phyloP scores from a whole-genome alignment of 2,797 vertebrate genomes.

The Valencia hispanica region DNA sequence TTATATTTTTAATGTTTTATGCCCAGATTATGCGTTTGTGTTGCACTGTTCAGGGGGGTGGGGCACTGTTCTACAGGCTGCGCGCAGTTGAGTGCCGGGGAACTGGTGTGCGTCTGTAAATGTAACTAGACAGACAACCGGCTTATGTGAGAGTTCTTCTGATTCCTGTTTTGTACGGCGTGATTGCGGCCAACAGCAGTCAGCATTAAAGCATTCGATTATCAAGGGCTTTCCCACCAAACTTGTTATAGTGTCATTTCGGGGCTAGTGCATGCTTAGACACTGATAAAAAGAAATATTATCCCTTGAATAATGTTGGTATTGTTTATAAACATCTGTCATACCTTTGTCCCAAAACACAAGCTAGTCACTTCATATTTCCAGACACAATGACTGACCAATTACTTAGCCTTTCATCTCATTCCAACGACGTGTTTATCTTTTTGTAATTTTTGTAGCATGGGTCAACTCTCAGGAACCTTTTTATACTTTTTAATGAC shows the following conservation, averaged over 20 bases:
- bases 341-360: background rate
- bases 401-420: conserved; percentile 48
- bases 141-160: too few relatives aligned
- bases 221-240: background rate
- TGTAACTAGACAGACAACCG: too few relatives aligned
- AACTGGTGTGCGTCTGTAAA: too few relatives aligned
- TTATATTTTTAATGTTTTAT: too few relatives aligned
- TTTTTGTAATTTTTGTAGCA: conserved; percentile 42
- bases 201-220: background rate
- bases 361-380: background rate
- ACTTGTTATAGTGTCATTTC: background rate
- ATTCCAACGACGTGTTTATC: conserved; percentile 37
- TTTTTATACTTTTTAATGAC: conserved; percentile 53
- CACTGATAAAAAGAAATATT: background rate
- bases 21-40: too few relatives aligned
- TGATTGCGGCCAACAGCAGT: too few relatives aligned
- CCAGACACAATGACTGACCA: conserved; percentile 11
- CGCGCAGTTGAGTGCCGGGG: too few relatives aligned
- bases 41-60: too few relatives aligned
- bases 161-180: too few relatives aligned
- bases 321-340: background rate
- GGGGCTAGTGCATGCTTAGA: background rate
- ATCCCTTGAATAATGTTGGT: too few relatives aligned
- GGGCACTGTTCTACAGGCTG: too few relatives aligned
- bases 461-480: conserved; percentile 26